Percentiles rank a stretch among this genome's conserved stretches.
Conservation (phyloP, 2,797 vertebrate genomes). For the Coccyzus lansbergi region DNA sequence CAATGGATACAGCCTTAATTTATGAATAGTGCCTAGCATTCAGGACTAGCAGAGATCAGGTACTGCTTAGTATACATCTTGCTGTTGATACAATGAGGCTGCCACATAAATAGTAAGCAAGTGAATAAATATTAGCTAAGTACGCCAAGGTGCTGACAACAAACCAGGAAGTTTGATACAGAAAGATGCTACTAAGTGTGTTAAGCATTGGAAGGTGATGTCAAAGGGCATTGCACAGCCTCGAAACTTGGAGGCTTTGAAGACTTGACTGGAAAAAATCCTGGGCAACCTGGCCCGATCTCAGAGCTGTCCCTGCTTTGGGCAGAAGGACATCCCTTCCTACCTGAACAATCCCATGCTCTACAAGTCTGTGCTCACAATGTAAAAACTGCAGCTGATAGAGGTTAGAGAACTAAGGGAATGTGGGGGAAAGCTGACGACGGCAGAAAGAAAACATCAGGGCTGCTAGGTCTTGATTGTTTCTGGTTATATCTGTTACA, state of each 20-base stretch:
- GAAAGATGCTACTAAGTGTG: background rate
- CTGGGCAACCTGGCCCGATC: background rate
- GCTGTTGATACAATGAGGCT: background rate
- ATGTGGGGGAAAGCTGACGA: background rate
- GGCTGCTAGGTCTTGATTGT: background rate
- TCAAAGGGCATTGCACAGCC: background rate
- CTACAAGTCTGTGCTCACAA: background rate
- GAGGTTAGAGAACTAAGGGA: background rate
- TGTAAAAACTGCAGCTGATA: rapidly evolving
- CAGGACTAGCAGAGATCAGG: background rate
- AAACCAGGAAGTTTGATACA: background rate
- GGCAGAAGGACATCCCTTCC: background rate
- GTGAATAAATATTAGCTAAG: background rate
- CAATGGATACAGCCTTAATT: background rate
- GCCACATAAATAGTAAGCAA: background rate
- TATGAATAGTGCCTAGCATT: background rate
- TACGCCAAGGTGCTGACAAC: background rate
- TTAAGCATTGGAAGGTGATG: background rate
- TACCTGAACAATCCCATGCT: background rate
- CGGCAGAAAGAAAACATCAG: background rate
- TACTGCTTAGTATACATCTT: background rate
- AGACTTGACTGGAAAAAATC: background rate
- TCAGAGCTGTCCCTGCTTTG: background rate
- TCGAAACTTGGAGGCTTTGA: background rate
- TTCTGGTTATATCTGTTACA: background rate